Evolutionary conservation across 2,888 invertebrate species (phyloP), one percentile per base, ranked within the genome.

Genomic region (Fissipunctia ypsillon): DNA sequence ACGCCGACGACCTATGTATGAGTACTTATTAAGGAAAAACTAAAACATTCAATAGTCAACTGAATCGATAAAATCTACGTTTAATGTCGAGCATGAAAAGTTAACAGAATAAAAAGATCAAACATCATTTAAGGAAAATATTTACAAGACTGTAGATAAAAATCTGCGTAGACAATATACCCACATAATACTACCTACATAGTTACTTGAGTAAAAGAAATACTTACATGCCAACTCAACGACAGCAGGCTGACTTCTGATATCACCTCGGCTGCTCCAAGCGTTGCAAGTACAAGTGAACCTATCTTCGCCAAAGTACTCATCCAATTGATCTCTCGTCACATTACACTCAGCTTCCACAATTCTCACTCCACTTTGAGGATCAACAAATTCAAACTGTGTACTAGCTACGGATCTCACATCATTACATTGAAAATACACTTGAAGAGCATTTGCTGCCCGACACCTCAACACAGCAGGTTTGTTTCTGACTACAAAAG

Each of bases 211-310:
- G 19, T 22, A 52, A 16, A 50, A 72, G 2, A 74, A 78, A 88
- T 90, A 99, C 99, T 99, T 96, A 99, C 99, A 99, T 92, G 99
- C 99, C 89, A 99, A 97, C 94, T 98, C 98, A 69, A 99, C 97
- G 72, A 97, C 97, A 60, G 99, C 99, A 31, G 98, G 97, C 91
- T 98, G 98, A 95, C 99, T 99, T 92, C 97, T 97, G 88, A 98
- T 98, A 88, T 98, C 97, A 22, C 98, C 98, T 75, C 98, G 97
- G 82, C 98, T 98, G 80, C 98, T 98, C 98, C 99, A 99, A 50
- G 99, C 99, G 90, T 98, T 97, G 93, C 99, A 99, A 88, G 99
- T 98, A 95, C 99, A 99, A 89, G 98, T 98, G 93, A 98, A 99
- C 87, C 98, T 97, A 73, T 98, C 98, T 90, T 98, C 97, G 78